Conservation (phyloP, 2,113 vertebrate species). For the Atherinomorus stipes region DNA sequence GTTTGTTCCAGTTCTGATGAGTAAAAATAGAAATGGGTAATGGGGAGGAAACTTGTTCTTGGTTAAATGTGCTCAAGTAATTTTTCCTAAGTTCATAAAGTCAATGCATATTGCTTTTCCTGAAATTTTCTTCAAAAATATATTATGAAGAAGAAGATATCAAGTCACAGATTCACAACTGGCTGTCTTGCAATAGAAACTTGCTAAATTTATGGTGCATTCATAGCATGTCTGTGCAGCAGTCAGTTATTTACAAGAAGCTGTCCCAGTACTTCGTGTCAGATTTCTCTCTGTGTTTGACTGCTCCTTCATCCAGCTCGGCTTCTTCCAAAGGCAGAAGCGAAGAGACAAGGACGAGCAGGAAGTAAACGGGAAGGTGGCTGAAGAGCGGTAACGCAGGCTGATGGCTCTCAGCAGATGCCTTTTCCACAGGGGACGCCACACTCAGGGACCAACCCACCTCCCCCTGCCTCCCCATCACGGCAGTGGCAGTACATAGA, state of each 20-base stretch:
- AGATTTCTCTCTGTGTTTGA: background rate
- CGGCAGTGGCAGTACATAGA: slow-evolving; percentile 51
- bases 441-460: slow-evolving; percentile 83
- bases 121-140: background rate
- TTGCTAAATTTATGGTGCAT: background rate
- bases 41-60: background rate
- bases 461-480: slow-evolving; percentile 40
- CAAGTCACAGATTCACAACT: background rate
- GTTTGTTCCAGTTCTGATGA: background rate
- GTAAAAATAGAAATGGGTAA: background rate
- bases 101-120: background rate
- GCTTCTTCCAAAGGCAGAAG: slow-evolving; percentile 91
- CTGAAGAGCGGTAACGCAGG: slow-evolving; percentile 83
- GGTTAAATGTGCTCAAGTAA: background rate
- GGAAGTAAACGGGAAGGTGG: slow-evolving; percentile 79
- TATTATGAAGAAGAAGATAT: too few relatives aligned
- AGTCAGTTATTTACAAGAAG: background rate
- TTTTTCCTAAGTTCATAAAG: background rate
- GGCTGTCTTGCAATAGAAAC: background rate
- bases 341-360: slow-evolving; percentile 79
- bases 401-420: slow-evolving; percentile 63
- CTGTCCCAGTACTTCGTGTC: background rate
- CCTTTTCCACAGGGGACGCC: slow-evolving; percentile 72
- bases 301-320: slow-evolving; percentile 83
- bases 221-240: background rate